phyloP scores from a whole-genome alignment of 2,797 vertebrate species.

The Serranus cabrilla region DNA sequence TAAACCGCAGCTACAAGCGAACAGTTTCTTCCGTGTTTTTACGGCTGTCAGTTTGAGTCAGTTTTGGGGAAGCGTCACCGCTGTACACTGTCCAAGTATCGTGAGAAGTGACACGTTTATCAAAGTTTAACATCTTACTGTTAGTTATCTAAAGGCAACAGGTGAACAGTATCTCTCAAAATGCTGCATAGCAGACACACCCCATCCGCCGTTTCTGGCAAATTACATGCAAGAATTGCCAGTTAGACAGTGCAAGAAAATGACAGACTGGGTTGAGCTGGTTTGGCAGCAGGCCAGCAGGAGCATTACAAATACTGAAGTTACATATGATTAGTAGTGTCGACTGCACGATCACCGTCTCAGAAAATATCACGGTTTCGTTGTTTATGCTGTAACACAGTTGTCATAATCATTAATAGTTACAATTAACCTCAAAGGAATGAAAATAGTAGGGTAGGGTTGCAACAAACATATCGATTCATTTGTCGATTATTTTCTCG shows the following conservation, averaged over 20 bases:
- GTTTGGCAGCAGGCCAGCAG: constrained; percentile 16
- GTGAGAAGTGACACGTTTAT: constrained; percentile 15
- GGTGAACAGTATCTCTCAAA: neutral
- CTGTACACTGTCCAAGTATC: neutral
- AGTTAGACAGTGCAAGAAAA: constrained; percentile 11
- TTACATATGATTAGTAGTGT: too few relatives aligned
- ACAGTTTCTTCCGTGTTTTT: constrained; percentile 17
- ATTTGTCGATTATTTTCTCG: too few relatives aligned
- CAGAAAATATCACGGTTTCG: too few relatives aligned
- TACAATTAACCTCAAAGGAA: too few relatives aligned
- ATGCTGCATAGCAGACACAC: constrained; percentile 1
- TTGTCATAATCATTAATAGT: too few relatives aligned
- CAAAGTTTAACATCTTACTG: neutral
- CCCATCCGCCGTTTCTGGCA: constrained; percentile 48
- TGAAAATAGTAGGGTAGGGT: too few relatives aligned
- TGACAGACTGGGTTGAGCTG: neutral
- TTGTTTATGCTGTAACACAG: too few relatives aligned
- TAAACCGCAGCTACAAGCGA: neutral
- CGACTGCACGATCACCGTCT: too few relatives aligned
- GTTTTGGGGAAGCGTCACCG: neutral
- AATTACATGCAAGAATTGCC: constrained; percentile 62
- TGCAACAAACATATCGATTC: too few relatives aligned
- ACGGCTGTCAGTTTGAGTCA: neutral
- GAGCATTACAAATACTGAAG: neutral
- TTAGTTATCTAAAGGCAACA: neutral